phyloP scores from a whole-genome alignment of 2,113 vertebrate species.

The Cromileptes altivelis region DNA sequence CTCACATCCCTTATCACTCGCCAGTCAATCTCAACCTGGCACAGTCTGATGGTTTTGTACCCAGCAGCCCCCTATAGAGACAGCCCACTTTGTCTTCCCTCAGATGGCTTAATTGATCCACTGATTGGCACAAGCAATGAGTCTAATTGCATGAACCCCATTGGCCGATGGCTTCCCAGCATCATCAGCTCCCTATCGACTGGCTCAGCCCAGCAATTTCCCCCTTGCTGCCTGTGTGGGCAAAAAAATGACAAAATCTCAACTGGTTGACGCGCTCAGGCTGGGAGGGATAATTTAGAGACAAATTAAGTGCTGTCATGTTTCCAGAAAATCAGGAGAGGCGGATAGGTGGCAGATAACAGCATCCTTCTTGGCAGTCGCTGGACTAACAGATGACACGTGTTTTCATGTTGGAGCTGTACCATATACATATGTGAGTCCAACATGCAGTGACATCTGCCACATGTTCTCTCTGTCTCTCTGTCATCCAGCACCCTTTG shows the following conservation, averaged over 20 bases:
- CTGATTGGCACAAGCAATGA: slow-evolving; percentile 58
- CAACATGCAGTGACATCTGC: slow-evolving; percentile 20
- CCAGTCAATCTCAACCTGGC: slow-evolving; percentile 30
- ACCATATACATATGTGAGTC: background rate
- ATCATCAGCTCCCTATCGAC: slow-evolving; percentile 41
- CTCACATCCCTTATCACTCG: background rate
- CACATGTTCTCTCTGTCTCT: slow-evolving; percentile 4
- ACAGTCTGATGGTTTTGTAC: slow-evolving; percentile 25
- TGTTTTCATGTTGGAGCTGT: slow-evolving; percentile 3
- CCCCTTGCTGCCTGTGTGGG: slow-evolving; percentile 6
- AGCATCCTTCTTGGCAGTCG: slow-evolving; percentile 24
- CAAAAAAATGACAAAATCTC: slow-evolving; percentile 27
- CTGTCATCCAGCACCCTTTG: background rate
- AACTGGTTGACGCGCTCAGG: slow-evolving; percentile 8
- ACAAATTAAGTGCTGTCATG: slow-evolving; percentile 46
- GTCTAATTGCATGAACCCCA: slow-evolving; percentile 57
- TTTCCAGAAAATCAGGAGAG: slow-evolving; percentile 28
- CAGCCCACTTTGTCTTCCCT: slow-evolving; percentile 37
- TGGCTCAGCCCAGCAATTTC: background rate
- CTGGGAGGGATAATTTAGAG: slow-evolving; percentile 37
- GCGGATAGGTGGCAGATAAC: slow-evolving; percentile 5
- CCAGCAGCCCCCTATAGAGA: slow-evolving; percentile 12
- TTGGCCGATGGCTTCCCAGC: slow-evolving; percentile 47
- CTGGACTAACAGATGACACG: slow-evolving; percentile 21
- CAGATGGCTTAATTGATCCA: slow-evolving; percentile 52